A percentile compares a stretch with the other conserved stretches of the same genome.
These are phyloP conservation scores for Nannobrachium achirus DNA, from an alignment of 2,113 vertebrate genomes.

Conservation along the genomic window DNA sequence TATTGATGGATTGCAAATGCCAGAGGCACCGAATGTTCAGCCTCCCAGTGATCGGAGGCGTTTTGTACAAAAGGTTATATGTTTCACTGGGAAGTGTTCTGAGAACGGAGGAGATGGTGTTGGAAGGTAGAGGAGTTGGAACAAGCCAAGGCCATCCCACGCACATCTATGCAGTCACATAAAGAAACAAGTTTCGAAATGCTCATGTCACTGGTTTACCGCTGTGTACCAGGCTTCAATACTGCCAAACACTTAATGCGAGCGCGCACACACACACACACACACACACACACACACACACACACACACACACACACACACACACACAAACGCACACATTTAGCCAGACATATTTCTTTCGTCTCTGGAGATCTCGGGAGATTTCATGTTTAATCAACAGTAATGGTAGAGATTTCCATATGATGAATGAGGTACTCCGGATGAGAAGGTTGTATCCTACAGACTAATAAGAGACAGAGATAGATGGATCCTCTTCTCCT, in stretches of 20 bases:
- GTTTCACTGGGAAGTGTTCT: neutral
- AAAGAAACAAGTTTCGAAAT: neutral
- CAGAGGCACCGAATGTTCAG: neutral
- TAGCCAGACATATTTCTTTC: neutral
- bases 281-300: no score
- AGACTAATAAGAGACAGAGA: constrained; percentile 40
- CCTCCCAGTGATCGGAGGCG: neutral
- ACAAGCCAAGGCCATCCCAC: neutral
- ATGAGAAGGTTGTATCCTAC: constrained; percentile 37
- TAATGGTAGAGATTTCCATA: constrained; percentile 24
- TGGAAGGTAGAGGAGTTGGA: neutral
- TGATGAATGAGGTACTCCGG: constrained; percentile 17
- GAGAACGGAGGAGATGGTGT: neutral
- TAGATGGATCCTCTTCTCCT: constrained; percentile 27
- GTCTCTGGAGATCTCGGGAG: no score
- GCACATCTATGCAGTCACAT: neutral
- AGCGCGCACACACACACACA: neutral
- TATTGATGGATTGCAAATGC: neutral
- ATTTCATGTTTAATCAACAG: constrained; percentile 42
- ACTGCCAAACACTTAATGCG: no score
- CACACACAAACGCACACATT: constrained; percentile 1
- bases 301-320: no score
- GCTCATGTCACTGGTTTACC: neutral
- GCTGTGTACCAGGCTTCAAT: neutral
- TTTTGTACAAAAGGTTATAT: neutral